Evolutionary conservation across 2,113 vertebrate species (phyloP), one percentile per base, ranked within the genome.

Genomic region (Chionodraco myersi): DNA sequence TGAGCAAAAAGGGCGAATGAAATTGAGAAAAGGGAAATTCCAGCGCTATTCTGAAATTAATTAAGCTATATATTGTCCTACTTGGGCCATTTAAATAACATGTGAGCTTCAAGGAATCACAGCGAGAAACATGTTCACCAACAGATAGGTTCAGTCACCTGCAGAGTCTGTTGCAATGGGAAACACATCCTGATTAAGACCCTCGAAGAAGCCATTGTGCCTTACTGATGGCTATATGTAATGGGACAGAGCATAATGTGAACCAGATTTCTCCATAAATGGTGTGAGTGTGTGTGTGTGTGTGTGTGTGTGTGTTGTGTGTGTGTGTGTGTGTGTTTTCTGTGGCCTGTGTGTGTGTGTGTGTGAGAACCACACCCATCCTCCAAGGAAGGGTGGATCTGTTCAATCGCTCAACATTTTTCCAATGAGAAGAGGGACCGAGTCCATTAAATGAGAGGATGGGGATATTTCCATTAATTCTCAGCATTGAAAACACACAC

Each of bases 331-430:
- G 26, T 26, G 26, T 26, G 26, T 26, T 2, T n/a, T n/a, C n/a
- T n/a, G n/a, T n/a, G n/a, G n/a, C 2, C 4, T 56, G 15, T 52
- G 30, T 44, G 58, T 52, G 41, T 44, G 58, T 58, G 66, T 83
- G 5, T 59, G 21, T 4, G 30, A 30, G 30, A 12, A 57, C 71
- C 57, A 77, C 86, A 76, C 72, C 80, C 63, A 78, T 62, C 73
- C 75, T 68, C 11, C 0, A 13, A 23, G 72, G 58, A 82, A 44
- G 64, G 83, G 83, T 78, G 79, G 72, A 75, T 82, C 75, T 75
- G 47, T 61, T 80, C 66, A 73, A 62, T 54, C 34, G 30, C 59
- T 75, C 26, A 52, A n/a, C 77, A 12, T 54, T 67, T 80, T 86
- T 80, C 52, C 72, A 23, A 57, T 7, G 12, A 70, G 21, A 79